phyloP scores from a whole-genome alignment of 2,888 invertebrate genomes.

The Gnatocerus cornutus region DNA sequence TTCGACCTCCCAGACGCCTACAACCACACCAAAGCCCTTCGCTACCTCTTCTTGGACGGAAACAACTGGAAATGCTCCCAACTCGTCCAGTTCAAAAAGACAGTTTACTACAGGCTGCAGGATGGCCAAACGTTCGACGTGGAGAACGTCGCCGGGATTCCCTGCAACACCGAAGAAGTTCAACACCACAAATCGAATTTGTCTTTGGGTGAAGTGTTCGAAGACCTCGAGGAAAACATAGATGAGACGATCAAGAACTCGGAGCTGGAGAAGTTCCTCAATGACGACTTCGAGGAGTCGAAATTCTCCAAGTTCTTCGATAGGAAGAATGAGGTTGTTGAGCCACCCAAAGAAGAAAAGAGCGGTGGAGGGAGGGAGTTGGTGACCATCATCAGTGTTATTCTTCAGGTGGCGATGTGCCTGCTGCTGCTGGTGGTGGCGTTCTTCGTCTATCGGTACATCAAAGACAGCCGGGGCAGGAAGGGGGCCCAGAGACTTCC shows the following conservation, averaged over 20 bases:
- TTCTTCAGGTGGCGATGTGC: too few species aligned
- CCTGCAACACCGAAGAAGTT: not conserved
- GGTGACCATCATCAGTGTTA: too few species aligned
- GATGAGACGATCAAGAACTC: not conserved
- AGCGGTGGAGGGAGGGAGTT: too few species aligned
- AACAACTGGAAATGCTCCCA: constrained; percentile 7
- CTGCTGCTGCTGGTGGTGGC: too few species aligned
- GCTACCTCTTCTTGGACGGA: not conserved
- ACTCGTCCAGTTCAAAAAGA: not conserved
- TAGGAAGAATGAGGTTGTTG: not conserved
- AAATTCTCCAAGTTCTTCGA: constrained; percentile 5
- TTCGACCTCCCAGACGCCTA: not conserved
- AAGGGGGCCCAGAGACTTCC: too few species aligned
- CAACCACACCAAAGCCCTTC: not conserved
- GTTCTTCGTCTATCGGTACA: too few species aligned
- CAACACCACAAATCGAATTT: not conserved
- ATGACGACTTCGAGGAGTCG: not conserved
- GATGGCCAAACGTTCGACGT: not conserved
- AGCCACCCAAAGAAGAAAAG: too few species aligned
- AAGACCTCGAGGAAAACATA: too few species aligned
- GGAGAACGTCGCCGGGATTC: not conserved
- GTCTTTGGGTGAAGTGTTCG: too few species aligned
- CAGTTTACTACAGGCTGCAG: not conserved
- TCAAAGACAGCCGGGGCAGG: too few species aligned
- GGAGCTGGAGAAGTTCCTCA: not conserved